Evolutionary conservation across 92 coral and sea anemone genomes (phyloP), one percentile per base, ranked within the genome.

Genomic region (Isaurus tuberculatus): DNA sequence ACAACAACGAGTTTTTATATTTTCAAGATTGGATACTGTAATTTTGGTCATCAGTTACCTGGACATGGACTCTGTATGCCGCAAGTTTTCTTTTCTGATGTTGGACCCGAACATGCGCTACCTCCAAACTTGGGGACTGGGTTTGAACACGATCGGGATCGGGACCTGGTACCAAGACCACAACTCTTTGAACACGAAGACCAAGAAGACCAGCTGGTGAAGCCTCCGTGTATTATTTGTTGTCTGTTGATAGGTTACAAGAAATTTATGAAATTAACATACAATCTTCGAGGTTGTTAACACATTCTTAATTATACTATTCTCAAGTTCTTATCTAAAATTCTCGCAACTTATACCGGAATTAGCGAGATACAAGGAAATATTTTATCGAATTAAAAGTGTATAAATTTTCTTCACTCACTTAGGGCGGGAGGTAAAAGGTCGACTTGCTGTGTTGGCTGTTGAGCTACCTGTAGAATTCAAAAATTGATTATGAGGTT

Each of bases 121-220:
- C 78, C 78, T 22, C 60, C 78, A 6, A 42, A 72, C 34, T 23
- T 30, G 16, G 78, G 78, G 78, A 72, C 78, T 43, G 78, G 78
- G 60, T 44, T 42, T 44, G 78, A 23, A 44, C 78, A 72, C 33
- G 78, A 44, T 17, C 78, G 58, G 37, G 36, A 25, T 1, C 78
- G 78, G 22, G 34, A 43, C 36, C 78, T 72, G 78, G 78, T 34
- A 32, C 78, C 78, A 26, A 26, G 36, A 72, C 78, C 32, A 32
- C 78, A 72, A 29, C 61, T 72, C 32, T 25, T 72, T 72, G 78
- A 20, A 44, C 78, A 72, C 4, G 23, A 34, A 14, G 61, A 23
- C 78, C 78, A 72, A 22, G 22, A 22, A 2, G 36, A 42, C 78
- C 78, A 72, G 29, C 22, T 29, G 36, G 33, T 26, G 78, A 25